Evolutionary conservation across 2,888 invertebrate species (phyloP).

Genomic region (Pemphredon lugubris): DNA sequence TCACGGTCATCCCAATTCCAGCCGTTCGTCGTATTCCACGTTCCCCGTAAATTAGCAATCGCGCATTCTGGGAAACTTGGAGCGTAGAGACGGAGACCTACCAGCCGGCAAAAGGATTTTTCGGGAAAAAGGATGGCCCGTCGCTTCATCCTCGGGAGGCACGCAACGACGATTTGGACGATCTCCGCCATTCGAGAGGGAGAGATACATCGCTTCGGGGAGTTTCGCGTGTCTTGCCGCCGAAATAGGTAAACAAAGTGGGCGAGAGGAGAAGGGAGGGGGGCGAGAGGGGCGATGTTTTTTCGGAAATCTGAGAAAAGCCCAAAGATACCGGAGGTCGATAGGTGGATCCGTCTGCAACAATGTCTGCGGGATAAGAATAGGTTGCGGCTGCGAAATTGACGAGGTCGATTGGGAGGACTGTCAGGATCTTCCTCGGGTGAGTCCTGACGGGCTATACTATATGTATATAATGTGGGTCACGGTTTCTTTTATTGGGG

Average conservation of each 20-base stretch:
- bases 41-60: constrained; percentile 66
- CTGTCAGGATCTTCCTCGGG: not conserved
- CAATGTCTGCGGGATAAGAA: constrained; percentile 60
- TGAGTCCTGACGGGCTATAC: not conserved
- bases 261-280: not conserved
- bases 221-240: too few relatives aligned
- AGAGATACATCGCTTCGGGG: constrained; percentile 22
- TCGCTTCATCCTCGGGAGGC: constrained; percentile 51
- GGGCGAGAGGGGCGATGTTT: not conserved
- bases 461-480: constrained; percentile 35
- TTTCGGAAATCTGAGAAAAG: not conserved
- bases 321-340: not conserved
- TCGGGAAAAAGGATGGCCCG: constrained; percentile 45
- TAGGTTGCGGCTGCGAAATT: constrained; percentile 51
- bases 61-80: constrained; percentile 72
- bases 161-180: constrained; percentile 72
- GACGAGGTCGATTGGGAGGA: constrained; percentile 20
- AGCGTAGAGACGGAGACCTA: constrained; percentile 20
- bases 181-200: not conserved
- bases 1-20: too few relatives aligned
- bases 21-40: constrained; percentile 23
- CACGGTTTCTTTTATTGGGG: constrained; percentile 26
- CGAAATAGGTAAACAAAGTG: constrained; percentile 49
- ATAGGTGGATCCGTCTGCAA: constrained; percentile 35
- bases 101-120: constrained; percentile 51